Evolutionary conservation across 2,113 vertebrate genomes (phyloP).

Genomic region (Orcinus orca): DNA sequence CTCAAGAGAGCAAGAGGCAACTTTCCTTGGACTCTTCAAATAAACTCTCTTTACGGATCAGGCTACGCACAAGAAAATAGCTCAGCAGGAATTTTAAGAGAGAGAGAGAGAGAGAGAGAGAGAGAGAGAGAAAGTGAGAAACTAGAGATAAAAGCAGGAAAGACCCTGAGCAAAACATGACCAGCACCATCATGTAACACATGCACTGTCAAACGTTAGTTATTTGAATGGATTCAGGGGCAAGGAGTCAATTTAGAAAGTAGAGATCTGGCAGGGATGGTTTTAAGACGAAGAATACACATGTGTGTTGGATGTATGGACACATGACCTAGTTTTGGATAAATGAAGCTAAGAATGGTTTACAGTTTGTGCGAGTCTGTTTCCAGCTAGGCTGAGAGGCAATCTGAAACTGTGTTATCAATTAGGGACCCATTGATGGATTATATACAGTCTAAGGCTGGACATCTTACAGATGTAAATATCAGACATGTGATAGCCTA

Average conservation of each 20-base stretch:
- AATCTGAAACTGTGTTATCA: constrained; percentile 60
- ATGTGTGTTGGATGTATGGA: constrained; percentile 32
- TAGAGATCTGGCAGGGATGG: background rate
- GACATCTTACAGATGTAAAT: constrained; percentile 50
- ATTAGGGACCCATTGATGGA: constrained; percentile 46
- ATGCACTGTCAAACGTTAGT: constrained; percentile 34
- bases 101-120: background rate
- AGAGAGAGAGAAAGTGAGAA: constrained; percentile 2
- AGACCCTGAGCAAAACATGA: constrained; percentile 53
- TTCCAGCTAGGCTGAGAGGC: constrained; percentile 56
- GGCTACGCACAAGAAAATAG: constrained; percentile 64
- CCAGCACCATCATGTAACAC: constrained; percentile 19
- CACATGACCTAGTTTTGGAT: constrained; percentile 47
- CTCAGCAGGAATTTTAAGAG: constrained; percentile 67
- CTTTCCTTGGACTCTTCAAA: constrained; percentile 71
- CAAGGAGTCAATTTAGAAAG: constrained; percentile 48
- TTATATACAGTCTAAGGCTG: constrained; percentile 39
- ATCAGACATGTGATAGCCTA: constrained; percentile 44
- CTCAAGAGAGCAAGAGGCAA: constrained; percentile 64
- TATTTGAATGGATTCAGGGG: constrained; percentile 46
- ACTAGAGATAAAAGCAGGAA: constrained; percentile 64
- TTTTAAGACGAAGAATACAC: constrained; percentile 43
- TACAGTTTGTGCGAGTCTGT: constrained; percentile 60
- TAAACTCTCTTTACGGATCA: constrained; percentile 69
- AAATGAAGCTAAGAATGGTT: constrained; percentile 58